Percentiles rank a stretch among this genome's conserved stretches.
Evolutionary conservation across 2,888 invertebrate genomes (phyloP).

Genomic region (Xylocampa areola): DNA sequence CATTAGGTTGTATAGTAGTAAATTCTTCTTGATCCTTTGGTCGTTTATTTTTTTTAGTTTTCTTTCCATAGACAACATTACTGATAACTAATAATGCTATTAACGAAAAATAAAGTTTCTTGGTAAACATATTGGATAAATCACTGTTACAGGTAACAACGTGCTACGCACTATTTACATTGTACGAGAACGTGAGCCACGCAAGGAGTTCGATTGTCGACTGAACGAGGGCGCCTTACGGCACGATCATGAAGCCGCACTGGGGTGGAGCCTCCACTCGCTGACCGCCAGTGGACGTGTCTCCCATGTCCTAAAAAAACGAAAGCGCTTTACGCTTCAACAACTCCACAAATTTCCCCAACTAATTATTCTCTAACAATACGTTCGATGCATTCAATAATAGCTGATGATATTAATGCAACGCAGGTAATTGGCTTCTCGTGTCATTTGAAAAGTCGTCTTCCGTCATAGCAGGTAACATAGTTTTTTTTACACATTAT

Average conservation of each 20-base stretch:
- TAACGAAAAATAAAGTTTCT: constrained; percentile 71
- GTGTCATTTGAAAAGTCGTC: constrained; percentile 69
- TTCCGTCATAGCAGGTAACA: constrained; percentile 70
- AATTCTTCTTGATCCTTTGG: constrained; percentile 75
- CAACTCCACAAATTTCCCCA: constrained; percentile 81
- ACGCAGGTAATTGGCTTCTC: constrained; percentile 68
- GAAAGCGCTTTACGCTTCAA: constrained; percentile 86
- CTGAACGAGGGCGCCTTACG: constrained; percentile 69
- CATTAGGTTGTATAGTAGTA: constrained; percentile 79
- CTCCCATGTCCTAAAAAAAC: constrained; percentile 82
- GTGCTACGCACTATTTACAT: constrained; percentile 76
- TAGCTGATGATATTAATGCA: constrained; percentile 68
- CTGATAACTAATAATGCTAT: constrained; percentile 68
- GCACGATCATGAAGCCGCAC: constrained; percentile 63
- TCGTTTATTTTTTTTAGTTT: constrained; percentile 73
- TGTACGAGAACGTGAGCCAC: constrained; percentile 77
- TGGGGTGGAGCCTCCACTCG: constrained; percentile 63
- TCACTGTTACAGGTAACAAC: constrained; percentile 67
- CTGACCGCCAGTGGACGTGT: constrained; percentile 60
- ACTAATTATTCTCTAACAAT: constrained; percentile 80
- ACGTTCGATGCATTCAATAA: constrained; percentile 76
- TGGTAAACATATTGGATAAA: constrained; percentile 74
- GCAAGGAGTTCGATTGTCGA: constrained; percentile 77
- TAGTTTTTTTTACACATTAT: constrained; percentile 43
- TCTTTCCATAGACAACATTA: constrained; percentile 71